phyloP scores from a whole-genome alignment of 2,888 invertebrate genomes.

The Polyploca ridens region DNA sequence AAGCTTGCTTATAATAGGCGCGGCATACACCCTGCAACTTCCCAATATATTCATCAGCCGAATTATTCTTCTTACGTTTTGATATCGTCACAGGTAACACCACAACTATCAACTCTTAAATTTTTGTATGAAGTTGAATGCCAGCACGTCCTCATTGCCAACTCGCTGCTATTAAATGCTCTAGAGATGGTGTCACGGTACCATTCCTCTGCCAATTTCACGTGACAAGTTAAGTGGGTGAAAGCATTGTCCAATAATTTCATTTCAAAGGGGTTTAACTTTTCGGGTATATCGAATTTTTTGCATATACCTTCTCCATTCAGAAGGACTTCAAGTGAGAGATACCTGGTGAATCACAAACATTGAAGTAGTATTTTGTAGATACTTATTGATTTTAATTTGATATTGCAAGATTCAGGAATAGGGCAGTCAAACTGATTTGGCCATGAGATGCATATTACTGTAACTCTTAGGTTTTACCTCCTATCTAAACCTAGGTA shows the following conservation, averaged over 20 bases:
- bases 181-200: constrained; percentile 25
- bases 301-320: constrained; percentile 59
- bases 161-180: constrained; percentile 27
- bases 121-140: constrained; percentile 31
- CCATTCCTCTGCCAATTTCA: constrained; percentile 51
- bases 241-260: constrained; percentile 49
- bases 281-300: constrained; percentile 51
- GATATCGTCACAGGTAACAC: constrained; percentile 4
- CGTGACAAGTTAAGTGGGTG: constrained; percentile 33
- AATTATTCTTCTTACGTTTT: neutral
- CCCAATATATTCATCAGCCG: neutral
- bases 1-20: neutral
- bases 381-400: neutral
- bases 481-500: too few species aligned
- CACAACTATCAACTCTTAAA: constrained; percentile 38
- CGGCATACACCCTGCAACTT: neutral
- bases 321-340: constrained; percentile 53
- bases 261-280: constrained; percentile 50
- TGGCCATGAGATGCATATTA: too few species aligned
- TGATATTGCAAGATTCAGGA: neutral
- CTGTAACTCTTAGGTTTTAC: too few species aligned
- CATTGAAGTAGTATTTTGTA: neutral
- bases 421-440: neutral
- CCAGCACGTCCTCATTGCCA: constrained; percentile 42
- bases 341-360: constrained; percentile 43